Percentiles rank a stretch among this genome's conserved stretches.
Evolutionary conservation across 2,113 vertebrate genomes (phyloP).

Genomic region (Ascaphus truei): DNA sequence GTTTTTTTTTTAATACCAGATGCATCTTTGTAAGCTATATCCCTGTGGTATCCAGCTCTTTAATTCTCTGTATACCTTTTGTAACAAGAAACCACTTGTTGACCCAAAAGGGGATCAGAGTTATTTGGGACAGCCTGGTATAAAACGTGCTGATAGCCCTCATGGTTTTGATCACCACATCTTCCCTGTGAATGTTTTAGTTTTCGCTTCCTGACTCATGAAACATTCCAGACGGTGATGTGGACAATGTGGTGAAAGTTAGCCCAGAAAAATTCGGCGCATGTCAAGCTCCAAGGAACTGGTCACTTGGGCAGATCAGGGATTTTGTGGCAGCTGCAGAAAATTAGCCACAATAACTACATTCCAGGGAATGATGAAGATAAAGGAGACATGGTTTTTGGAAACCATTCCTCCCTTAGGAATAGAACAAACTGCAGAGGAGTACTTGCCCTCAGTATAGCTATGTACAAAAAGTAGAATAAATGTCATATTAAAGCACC

Average conservation of each 20-base stretch:
- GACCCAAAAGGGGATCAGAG: background rate
- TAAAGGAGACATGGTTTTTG: too few relatives aligned
- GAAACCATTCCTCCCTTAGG: too few relatives aligned
- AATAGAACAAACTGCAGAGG: too few relatives aligned
- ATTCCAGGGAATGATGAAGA: too few relatives aligned
- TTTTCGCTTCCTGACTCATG: constrained; percentile 37
- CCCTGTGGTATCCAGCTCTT: too few relatives aligned
- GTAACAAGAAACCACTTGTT: background rate
- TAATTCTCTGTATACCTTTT: too few relatives aligned
- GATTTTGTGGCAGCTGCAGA: constrained; percentile 55
- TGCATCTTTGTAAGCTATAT: too few relatives aligned
- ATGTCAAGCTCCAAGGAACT: constrained; percentile 50
- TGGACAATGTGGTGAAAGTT: constrained; percentile 54
- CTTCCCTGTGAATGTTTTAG: background rate
- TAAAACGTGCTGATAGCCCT: constrained; percentile 7
- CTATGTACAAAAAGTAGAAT: too few relatives aligned
- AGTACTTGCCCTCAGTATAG: too few relatives aligned
- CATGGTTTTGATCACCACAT: background rate
- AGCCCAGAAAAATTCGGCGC: constrained; percentile 34
- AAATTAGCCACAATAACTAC: constrained; percentile 61
- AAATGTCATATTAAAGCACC: too few relatives aligned
- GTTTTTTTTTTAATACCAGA: too few relatives aligned
- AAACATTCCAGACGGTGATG: constrained; percentile 46
- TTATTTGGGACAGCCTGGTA: background rate
- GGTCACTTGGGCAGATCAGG: constrained; percentile 52